Conservation (phyloP, 2,888 invertebrate genomes). For the Ormyrus thymus region DNA sequence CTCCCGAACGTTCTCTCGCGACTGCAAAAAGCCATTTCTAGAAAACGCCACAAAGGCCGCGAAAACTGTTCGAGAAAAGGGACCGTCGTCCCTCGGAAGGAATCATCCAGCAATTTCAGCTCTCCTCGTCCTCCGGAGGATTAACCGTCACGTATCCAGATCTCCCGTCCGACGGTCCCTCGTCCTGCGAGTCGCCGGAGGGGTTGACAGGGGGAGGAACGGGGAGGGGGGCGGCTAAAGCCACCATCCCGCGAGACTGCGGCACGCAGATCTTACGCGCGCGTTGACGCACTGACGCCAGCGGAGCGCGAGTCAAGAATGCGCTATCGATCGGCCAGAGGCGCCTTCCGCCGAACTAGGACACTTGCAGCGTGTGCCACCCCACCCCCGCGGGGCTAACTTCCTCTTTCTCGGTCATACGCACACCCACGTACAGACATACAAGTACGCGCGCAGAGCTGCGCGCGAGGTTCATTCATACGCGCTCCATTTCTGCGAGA, state of each 20-base stretch:
- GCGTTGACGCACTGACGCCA: slow-evolving; percentile 37
- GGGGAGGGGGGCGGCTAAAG: neutral
- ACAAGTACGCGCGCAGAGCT: neutral
- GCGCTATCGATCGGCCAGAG: slow-evolving; percentile 61
- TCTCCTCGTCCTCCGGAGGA: slow-evolving; percentile 2
- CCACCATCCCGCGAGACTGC: slow-evolving; percentile 26
- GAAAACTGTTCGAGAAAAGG: neutral
- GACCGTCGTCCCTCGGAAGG: slow-evolving; percentile 1
- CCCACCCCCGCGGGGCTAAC: neutral
- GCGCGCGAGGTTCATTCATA: too few relatives aligned
- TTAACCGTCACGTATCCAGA: neutral
- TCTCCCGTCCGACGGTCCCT: neutral
- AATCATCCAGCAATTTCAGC: slow-evolving; percentile 23
- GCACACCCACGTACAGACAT: neutral
- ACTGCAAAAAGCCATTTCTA: neutral
- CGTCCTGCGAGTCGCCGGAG: neutral
- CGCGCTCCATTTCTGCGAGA: neutral
- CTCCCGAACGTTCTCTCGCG: neutral
- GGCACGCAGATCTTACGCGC: neutral
- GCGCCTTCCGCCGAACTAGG: slow-evolving; percentile 60
- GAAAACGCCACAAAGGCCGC: neutral
- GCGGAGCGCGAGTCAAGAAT: slow-evolving; percentile 58
- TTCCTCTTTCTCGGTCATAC: slow-evolving; percentile 49
- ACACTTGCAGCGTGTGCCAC: slow-evolving; percentile 56
- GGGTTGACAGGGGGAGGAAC: neutral